Base-by-base conservation (phyloP, 2,797 vertebrate genomes). In the Remorina albescens region DNA sequence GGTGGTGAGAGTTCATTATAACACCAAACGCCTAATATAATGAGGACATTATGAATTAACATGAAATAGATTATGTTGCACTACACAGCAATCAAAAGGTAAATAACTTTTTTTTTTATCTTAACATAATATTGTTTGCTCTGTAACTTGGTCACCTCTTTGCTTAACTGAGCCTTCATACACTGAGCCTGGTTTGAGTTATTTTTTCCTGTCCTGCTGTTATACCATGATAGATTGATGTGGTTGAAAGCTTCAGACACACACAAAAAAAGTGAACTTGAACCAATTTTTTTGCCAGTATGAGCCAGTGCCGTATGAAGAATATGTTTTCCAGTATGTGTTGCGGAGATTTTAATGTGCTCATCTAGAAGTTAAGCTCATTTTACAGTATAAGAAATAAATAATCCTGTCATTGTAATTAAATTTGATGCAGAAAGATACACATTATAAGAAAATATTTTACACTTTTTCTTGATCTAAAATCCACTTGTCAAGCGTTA, bases 1-100 rank as follows among this genome's bases (percentile, higher is more conserved):
- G 9, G 19, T 28, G 83, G 92, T 92, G 58, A 55, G 76, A 56
- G 36, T 55, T 34, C 8, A 47, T 8, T 19, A 4, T 44, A 53
- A 49, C 36, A 54, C 4, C 6, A 41, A 47, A 42, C 0, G 37
- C 18, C 12, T 4, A 32, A 41, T 19, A 19, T 50, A 8, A 49
- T 39, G 19, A 18, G 39, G 18, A 44, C 26, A 42, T 51, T 13
- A 34, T 54, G 11, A 19, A 2, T 34, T 30, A n/a, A 28, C 12
- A 58, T 21, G n/a, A n/a, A n/a, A n/a, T n/a, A n/a, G n/a, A n/a
- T n/a, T n/a, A n/a, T n/a, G n/a, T n/a, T n/a, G n/a, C n/a, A n/a
- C n/a, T n/a, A n/a, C n/a, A n/a, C n/a, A n/a, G 32, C 32, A 34
- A 7, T 34, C n/a, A n/a, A n/a, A n/a, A 34, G 3, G 3, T n/a